A percentile compares a stretch with the other conserved stretches of the same genome.
Conservation (phyloP, 2,888 invertebrate genomes). For the Linnaemya tessellans region DNA sequence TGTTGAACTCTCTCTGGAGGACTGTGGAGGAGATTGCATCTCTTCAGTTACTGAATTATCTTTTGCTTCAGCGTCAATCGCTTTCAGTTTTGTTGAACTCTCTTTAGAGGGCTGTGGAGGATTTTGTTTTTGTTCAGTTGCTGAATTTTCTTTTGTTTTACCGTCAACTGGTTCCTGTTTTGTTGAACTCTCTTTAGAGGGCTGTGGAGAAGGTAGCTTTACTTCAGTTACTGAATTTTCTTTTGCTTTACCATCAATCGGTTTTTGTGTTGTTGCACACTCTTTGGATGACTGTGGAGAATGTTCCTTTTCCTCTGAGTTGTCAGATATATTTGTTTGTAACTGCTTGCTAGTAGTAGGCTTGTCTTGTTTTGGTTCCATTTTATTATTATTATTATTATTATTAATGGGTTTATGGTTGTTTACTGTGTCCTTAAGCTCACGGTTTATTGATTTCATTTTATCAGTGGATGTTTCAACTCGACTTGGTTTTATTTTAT, state of each 20-base stretch:
- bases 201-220: too few species aligned
- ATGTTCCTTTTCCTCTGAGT: neutral
- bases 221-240: neutral
- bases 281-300: neutral
- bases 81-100: neutral
- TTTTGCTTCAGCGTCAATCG: neutral
- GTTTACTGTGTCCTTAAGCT: neutral
- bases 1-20: neutral
- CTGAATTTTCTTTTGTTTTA: neutral
- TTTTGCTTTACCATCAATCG: too few species aligned
- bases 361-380: neutral
- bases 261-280: neutral
- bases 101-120: neutral
- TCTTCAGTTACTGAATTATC: neutral
- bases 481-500: constrained; percentile 13
- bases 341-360: neutral
- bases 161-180: neutral
- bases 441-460: neutral
- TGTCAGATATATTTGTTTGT: neutral
- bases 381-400: neutral
- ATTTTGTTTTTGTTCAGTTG: neutral
- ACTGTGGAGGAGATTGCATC: neutral
- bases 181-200: neutral
- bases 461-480: neutral
- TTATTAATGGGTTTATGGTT: too few species aligned